phyloP scores from a whole-genome alignment of 2,888 invertebrate genomes.

The Oegoconia quadripuncta region DNA sequence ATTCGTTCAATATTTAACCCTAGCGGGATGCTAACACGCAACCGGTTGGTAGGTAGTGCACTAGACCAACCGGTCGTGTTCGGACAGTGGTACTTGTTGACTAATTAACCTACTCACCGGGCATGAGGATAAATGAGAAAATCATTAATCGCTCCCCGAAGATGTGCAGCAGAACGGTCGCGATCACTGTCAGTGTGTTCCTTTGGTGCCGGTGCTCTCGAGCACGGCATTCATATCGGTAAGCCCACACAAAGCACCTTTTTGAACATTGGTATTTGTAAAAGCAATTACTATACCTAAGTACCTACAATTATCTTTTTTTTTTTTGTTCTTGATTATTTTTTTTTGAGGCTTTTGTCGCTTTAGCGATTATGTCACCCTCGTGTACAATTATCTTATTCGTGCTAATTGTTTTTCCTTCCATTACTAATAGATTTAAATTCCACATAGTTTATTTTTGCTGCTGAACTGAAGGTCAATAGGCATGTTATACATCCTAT shows the following conservation, averaged over 20 bases:
- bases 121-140: constrained; percentile 46
- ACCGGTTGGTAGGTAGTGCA: background rate
- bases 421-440: too few species aligned
- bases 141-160: constrained; percentile 38
- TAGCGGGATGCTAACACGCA: too few species aligned
- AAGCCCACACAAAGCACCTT: constrained; percentile 65
- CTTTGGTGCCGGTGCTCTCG: constrained; percentile 48
- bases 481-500: too few species aligned
- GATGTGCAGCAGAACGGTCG: constrained; percentile 36
- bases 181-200: constrained; percentile 46
- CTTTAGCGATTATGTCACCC: too few species aligned
- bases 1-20: too few species aligned
- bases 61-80: background rate
- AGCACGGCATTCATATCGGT: constrained; percentile 59
- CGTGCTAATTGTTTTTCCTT: too few species aligned
- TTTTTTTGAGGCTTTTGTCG: too few species aligned
- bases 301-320: background rate
- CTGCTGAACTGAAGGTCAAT: too few species aligned
- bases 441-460: too few species aligned
- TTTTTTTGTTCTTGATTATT: too few species aligned
- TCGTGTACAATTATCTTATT: too few species aligned
- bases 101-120: too few species aligned
- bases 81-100: background rate
- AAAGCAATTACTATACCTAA: background rate
- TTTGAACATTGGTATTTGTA: background rate